Percentiles rank a stretch among this genome's conserved stretches.
phyloP scores from a whole-genome alignment of 2,888 invertebrate species.

The Mimumesa dahlbomi region DNA sequence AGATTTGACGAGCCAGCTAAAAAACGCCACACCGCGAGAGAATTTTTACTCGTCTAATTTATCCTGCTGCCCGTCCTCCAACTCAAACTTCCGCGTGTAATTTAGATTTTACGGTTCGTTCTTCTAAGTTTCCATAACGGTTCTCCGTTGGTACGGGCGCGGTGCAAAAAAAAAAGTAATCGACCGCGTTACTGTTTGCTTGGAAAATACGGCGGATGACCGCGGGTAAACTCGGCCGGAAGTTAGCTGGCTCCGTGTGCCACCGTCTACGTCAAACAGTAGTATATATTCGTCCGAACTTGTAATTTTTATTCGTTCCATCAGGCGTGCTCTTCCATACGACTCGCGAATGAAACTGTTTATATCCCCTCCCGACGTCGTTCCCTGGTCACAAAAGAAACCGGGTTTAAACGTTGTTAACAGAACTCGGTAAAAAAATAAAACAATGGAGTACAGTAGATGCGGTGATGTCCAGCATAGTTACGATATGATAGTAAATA shows the following conservation, averaged over 20 bases:
- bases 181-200: conserved; percentile 20
- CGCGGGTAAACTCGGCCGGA: conserved; percentile 10
- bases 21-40: conserved; percentile 26
- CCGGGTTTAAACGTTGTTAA: too few relatives aligned
- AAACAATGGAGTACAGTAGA: too few relatives aligned
- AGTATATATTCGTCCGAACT: neutral
- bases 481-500: too few relatives aligned
- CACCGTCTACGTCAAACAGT: neutral
- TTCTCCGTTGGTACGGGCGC: conserved; percentile 8
- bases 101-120: conserved; percentile 45
- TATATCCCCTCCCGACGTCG: too few relatives aligned
- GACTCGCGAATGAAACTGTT: neutral
- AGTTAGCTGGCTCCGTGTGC: conserved; percentile 4
- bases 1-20: conserved; percentile 46
- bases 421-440: too few relatives aligned
- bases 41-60: conserved; percentile 31
- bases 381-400: too few relatives aligned
- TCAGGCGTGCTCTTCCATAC: neutral
- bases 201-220: conserved; percentile 9
- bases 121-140: conserved; percentile 32
- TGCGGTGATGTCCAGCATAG: too few relatives aligned
- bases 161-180: conserved; percentile 2
- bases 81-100: conserved; percentile 26
- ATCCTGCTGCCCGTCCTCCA: neutral
- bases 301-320: neutral